Conservation (phyloP, 2,888 invertebrate genomes). For the Calephelis perditalis region DNA sequence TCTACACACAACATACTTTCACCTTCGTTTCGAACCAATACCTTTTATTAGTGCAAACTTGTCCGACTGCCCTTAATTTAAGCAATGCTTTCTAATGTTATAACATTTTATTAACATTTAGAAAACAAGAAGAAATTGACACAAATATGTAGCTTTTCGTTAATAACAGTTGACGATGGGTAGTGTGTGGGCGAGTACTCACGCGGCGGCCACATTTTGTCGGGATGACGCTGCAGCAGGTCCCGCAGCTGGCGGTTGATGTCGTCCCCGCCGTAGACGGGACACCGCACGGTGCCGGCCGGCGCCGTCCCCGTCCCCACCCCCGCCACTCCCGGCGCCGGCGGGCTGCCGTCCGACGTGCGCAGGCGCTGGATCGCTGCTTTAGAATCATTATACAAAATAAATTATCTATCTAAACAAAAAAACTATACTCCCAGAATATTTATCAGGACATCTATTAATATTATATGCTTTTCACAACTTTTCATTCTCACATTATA, state of each 20-base stretch:
- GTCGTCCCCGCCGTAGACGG: constrained; percentile 60
- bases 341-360: constrained; percentile 48
- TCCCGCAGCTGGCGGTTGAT: constrained; percentile 88
- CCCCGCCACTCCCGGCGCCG: constrained; percentile 33
- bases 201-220: constrained; percentile 79
- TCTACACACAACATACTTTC: constrained; percentile 27
- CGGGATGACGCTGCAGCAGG: constrained; percentile 87
- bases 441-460: no score
- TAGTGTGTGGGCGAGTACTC: constrained; percentile 33
- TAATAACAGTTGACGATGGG: no score
- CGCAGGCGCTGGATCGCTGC: constrained; percentile 72
- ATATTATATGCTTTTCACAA: no score
- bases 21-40: background rate
- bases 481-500: no score
- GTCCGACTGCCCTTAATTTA: no score
- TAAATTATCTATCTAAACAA: background rate
- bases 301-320: constrained; percentile 44
- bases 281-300: constrained; percentile 68
- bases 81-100: no score
- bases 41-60: no score
- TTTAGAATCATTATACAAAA: constrained; percentile 33
- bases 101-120: no score
- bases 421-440: background rate
- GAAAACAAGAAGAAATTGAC: no score
- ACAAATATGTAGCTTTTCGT: no score